Evolutionary conservation across 2,888 invertebrate genomes (phyloP), one percentile per base, ranked within the genome.

Genomic region (Automeris io): DNA sequence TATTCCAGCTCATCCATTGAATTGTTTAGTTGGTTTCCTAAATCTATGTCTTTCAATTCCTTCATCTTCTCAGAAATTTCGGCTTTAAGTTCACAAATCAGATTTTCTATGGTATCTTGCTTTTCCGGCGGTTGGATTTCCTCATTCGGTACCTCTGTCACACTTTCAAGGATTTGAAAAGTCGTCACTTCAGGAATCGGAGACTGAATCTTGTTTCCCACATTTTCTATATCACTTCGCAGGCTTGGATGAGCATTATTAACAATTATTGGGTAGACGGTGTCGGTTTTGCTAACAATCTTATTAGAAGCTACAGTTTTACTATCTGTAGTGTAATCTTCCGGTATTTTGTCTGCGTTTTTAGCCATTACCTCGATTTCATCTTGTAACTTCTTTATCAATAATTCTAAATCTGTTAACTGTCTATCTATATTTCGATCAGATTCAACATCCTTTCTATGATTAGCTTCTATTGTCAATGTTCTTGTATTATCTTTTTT

Each of bases 371-470:
- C 59, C 39, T 43, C 36, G 12, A 80, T 66, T 61, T 79, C 75
- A 6, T 54, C 48, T 50, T 81, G 75, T 6, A 80, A 45, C 23
- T 43, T 61, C 35, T 52, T 63, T 1, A 77, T 74, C 6, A 63
- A 32, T 9, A 38, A 44, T 43, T 75, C 75, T 8, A 77, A 51
- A 7, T 70, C 66, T 18, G 64, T 51, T 47, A 81, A 71, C 34
- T 75, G 64, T 36, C 46, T 53, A 16, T 80, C 70, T 21, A 80
- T 61, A 37, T 64, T 47, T 13, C 43, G 39, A 8, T 50, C 46
- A 1, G 54, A 34, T 31, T 39, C 38, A 3, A 39, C 36, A 19
- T 45, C 40, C 8, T 43, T 22, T 31, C 40, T 50, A 3, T 49
- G 32, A 12, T 53, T 42, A 1, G 58, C 43, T 25, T 61, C 46